Conservation (phyloP, 2,888 invertebrate genomes). For the Hetaerina titia region DNA sequence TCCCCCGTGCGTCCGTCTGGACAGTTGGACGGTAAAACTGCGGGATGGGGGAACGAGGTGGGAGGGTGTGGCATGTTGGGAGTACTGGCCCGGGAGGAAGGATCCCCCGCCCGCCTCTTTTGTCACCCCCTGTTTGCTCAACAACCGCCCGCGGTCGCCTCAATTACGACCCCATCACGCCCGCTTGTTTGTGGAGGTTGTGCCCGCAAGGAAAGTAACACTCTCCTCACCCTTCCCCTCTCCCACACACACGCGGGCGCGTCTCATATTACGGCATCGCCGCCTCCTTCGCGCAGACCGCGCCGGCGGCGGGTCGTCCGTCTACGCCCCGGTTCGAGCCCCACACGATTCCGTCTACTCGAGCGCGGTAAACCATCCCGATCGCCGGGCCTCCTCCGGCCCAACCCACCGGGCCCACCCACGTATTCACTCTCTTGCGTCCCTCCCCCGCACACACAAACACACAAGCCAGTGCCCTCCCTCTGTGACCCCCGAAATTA, state of each 20-base stretch:
- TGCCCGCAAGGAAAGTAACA: not conserved
- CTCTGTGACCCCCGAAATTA: not conserved
- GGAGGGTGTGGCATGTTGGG: too few species aligned
- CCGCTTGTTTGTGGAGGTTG: conserved; percentile 36
- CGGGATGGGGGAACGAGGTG: not conserved
- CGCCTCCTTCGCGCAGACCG: not conserved
- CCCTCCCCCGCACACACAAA: not conserved
- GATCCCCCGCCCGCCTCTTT: not conserved
- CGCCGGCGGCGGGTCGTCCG: not conserved
- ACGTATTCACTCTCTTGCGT: not conserved
- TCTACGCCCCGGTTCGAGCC: too few species aligned
- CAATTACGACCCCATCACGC: conserved; percentile 54
- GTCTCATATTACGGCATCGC: not conserved
- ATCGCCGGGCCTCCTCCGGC: too few species aligned
- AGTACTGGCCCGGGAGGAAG: not conserved
- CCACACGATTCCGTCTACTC: too few species aligned
- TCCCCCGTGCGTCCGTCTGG: not conserved
- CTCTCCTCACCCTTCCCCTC: not conserved
- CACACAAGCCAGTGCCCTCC: not conserved
- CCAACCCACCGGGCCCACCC: too few species aligned
- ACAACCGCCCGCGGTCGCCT: not conserved
- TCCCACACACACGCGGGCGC: not conserved
- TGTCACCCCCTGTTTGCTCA: not conserved
- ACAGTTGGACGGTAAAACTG: not conserved
- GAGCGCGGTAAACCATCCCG: too few species aligned